Evolutionary conservation across 2,797 vertebrate genomes (phyloP).

Genomic region (Alca torda): DNA sequence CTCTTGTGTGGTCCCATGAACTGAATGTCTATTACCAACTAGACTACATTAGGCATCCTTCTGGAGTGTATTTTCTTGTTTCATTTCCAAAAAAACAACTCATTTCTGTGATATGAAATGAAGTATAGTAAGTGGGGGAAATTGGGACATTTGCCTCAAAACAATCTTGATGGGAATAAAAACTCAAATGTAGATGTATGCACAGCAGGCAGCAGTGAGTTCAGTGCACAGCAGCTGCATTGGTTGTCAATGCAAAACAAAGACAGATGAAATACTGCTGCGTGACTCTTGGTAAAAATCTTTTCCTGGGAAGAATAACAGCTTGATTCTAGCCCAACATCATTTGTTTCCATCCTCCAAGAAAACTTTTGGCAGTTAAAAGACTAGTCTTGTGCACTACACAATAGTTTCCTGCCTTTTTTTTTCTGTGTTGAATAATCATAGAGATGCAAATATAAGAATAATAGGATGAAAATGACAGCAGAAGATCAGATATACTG

Average conservation of each 20-base stretch:
- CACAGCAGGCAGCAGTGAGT: not conserved
- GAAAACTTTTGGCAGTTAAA: not conserved
- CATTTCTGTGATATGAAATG: not conserved
- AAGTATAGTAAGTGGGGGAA: not conserved
- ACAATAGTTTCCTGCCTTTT: not conserved
- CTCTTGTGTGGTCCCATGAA: not conserved
- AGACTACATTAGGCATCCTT: not conserved
- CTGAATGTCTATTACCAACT: not conserved
- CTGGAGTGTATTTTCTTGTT: not conserved
- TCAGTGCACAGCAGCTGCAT: not conserved
- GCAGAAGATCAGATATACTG: not conserved
- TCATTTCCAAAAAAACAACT: not conserved
- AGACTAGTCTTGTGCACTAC: not conserved
- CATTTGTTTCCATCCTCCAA: not conserved
- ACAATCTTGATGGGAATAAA: not conserved
- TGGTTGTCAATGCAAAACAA: not conserved
- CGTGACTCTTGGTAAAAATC: not conserved
- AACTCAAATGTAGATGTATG: not conserved
- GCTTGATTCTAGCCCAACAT: not conserved
- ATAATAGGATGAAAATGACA: not conserved
- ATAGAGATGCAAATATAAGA: not conserved
- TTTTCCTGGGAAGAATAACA: not conserved
- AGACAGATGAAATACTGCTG: not conserved
- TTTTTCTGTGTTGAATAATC: not conserved
- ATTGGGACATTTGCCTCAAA: not conserved